phyloP scores from a whole-genome alignment of 2,888 invertebrate species.

The Eristalis pertinax region DNA sequence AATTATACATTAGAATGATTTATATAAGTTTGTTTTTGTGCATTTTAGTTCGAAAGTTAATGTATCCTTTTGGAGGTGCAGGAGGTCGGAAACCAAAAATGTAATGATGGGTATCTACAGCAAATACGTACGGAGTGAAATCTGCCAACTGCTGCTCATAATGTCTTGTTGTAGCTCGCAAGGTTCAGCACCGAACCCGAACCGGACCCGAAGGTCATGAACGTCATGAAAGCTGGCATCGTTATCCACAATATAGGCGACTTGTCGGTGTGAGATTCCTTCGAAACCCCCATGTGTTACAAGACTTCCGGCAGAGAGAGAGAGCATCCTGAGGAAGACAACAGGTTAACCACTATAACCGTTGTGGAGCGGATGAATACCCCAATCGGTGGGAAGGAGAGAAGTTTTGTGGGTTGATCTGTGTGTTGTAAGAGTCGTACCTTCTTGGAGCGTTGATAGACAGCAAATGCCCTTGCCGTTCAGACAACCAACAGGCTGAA shows the following conservation, averaged over 20 bases:
- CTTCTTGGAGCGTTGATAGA: slow-evolving; percentile 21
- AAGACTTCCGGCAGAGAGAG: slow-evolving; percentile 20
- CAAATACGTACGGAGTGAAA: no score
- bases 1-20: no score
- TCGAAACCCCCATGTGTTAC: not conserved
- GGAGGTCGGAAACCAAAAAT: no score
- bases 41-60: no score
- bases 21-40: no score
- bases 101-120: no score
- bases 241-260: slow-evolving; percentile 19
- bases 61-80: no score
- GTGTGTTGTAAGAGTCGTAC: not conserved
- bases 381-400: slow-evolving; percentile 75
- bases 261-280: no score
- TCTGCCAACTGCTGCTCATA: no score
- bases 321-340: slow-evolving; percentile 36
- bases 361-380: slow-evolving; percentile 75
- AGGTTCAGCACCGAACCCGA: slow-evolving; percentile 56
- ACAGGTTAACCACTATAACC: slow-evolving; percentile 53
- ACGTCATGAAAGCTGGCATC: slow-evolving; percentile 17
- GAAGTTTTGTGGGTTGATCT: not conserved
- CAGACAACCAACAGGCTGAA: slow-evolving; percentile 28
- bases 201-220: slow-evolving; percentile 51
- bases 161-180: slow-evolving; percentile 35
- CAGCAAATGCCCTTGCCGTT: not conserved